phyloP scores from a whole-genome alignment of 2,113 vertebrate species.

The Callospermophilus lateralis region DNA sequence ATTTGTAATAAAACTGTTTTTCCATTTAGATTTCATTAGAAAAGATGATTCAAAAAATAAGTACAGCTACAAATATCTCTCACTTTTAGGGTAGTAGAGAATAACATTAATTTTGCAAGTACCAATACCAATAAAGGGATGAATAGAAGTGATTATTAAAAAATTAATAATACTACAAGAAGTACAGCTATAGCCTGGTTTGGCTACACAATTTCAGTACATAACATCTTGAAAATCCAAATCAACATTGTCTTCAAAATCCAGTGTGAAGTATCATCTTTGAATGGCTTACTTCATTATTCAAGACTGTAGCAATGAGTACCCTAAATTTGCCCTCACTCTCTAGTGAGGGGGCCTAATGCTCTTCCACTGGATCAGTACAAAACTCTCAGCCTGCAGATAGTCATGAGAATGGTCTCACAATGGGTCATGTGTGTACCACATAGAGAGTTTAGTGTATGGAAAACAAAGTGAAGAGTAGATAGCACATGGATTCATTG shows the following conservation, averaged over 20 bases:
- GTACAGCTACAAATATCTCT: not conserved
- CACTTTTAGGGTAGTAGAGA: not conserved
- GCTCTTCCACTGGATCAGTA: not conserved
- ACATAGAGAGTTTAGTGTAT: not conserved
- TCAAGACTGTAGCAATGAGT: not conserved
- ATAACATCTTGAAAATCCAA: not conserved
- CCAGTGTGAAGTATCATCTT: not conserved
- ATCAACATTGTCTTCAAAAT: not conserved
- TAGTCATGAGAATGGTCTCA: not conserved
- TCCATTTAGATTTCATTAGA: not conserved
- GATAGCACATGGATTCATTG: not conserved
- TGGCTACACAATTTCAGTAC: not conserved
- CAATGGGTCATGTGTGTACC: not conserved
- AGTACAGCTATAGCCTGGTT: not conserved
- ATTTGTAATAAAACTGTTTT: not conserved
- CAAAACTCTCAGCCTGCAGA: not conserved
- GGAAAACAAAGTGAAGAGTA: not conserved
- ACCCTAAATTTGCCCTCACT: not conserved
- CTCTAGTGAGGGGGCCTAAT: not conserved
- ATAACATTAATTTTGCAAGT: not conserved
- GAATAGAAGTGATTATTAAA: not conserved
- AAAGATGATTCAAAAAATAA: slow-evolving; percentile 23
- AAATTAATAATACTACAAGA: not conserved
- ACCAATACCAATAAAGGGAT: not conserved
- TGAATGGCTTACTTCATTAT: not conserved